Base-by-base conservation (phyloP, 2,113 vertebrate genomes). In the Microcebus jonahi region DNA sequence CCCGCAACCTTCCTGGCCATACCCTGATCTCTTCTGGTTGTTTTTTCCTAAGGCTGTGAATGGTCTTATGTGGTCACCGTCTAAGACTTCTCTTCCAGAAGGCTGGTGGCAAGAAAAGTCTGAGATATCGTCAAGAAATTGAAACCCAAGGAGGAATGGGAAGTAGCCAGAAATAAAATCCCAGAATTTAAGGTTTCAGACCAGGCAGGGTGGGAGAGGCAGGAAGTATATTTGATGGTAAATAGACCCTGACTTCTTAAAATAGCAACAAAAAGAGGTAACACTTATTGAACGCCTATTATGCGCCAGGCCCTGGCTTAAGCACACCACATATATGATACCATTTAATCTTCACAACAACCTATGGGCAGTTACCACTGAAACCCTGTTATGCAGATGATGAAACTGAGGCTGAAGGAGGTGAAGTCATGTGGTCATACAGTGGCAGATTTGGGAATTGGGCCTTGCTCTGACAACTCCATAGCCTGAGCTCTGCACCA, bases 1-100 rank as follows among this genome's bases (percentile, higher is more conserved):
- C 25, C 67, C 5, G 34, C 17, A 34, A 6, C 0, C 8, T 91
- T 18, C 50, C 34, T 77, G 53, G n/a, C 53, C 53, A 39, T 8
- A 79, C 18, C 20, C 42, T 45, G 59, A 25, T 82, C 11, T 31
- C 39, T 83, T 59, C 80, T 73, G 59, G 21, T 65, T 77, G 42
- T 67, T 81, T 31, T 25, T 39, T 81, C 61, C 68, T 70, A 57
- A 70, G 50, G 88, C 31, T 70, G 57, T 59, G 39, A 39, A 48
- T 57, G 57, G 14, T 88, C 13, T 20, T 17, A 1, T 50, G n/a
- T 75, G 39, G 34, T 79, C 15, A 27, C 21, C 21, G 1, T 88
- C 65, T 67, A 48, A 77, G 36, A 57, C 61, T 82, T 93, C 34
- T 82, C 63, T 96, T 80, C 59, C 15, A 92, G 75, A 93, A 81